Percentiles rank a stretch among this genome's conserved stretches.
Conservation (phyloP, 1,140 invertebrate species). For the Phocides pigmalion region DNA sequence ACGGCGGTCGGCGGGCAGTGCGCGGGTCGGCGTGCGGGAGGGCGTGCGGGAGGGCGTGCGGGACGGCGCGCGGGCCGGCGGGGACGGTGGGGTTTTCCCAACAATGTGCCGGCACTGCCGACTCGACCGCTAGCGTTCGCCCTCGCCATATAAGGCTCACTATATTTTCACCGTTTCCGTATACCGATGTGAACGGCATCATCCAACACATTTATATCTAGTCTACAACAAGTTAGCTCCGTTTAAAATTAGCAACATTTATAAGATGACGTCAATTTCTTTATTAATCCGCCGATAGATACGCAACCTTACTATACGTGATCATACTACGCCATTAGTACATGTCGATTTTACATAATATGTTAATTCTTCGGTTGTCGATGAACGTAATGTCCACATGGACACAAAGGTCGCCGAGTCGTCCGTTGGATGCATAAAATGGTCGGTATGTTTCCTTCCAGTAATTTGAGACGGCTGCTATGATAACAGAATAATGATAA, state of each 20-base stretch:
- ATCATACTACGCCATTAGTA: neutral
- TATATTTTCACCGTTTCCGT: slow-evolving; percentile 57
- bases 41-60: slow-evolving; percentile 35
- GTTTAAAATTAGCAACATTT: neutral
- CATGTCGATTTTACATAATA: neutral
- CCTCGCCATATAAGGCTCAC: slow-evolving; percentile 55
- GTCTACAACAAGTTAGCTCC: neutral
- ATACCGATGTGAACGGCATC: slow-evolving; percentile 14
- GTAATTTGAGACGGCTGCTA: neutral
- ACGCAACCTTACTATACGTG: neutral
- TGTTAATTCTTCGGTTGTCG: neutral
- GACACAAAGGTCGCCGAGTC: neutral
- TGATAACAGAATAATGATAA: slow-evolving; percentile 14
- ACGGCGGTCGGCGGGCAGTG: slow-evolving; percentile 55
- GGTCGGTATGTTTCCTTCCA: neutral
- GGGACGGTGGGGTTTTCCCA: slow-evolving; percentile 72
- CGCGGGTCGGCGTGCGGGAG: slow-evolving; percentile 29
- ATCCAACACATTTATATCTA: neutral
- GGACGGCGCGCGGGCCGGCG: slow-evolving; percentile 35
- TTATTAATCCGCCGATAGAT: neutral
- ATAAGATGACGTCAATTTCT: neutral
- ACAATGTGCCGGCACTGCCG: slow-evolving; percentile 52
- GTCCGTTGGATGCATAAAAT: neutral
- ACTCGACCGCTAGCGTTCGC: slow-evolving; percentile 43
- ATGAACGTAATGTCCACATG: neutral